phyloP scores from a whole-genome alignment of 2,888 invertebrate species.

The Sminthurinus aureus region DNA sequence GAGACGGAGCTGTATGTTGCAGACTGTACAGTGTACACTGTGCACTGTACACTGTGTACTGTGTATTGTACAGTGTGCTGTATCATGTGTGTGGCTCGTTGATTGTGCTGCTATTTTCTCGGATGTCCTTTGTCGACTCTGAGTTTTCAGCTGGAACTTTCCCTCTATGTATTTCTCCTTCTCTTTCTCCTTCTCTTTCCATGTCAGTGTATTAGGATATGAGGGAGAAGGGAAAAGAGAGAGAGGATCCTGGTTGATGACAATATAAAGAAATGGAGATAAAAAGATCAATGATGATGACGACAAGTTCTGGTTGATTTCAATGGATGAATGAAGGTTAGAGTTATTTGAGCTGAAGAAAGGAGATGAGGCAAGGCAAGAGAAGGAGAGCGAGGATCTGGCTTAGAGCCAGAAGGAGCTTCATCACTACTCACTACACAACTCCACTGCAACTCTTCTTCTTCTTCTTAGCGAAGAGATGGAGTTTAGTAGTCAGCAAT shows the following conservation, averaged over 20 bases:
- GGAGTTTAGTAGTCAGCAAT: neutral
- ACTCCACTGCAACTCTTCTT: no score
- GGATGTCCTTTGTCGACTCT: neutral
- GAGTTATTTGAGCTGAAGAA: slow-evolving; percentile 6
- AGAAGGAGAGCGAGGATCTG: slow-evolving; percentile 23
- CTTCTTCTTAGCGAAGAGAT: no score
- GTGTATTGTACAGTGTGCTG: no score
- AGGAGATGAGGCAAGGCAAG: neutral
- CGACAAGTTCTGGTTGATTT: slow-evolving; percentile 33
- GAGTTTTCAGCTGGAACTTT: neutral
- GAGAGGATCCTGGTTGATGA: slow-evolving; percentile 14
- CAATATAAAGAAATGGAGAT: slow-evolving; percentile 29
- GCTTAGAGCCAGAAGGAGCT: neutral
- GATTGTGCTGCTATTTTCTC: no score
- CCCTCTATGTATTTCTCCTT: neutral
- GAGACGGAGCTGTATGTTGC: no score
- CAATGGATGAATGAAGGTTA: slow-evolving; percentile 23
- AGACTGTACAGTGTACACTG: no score
- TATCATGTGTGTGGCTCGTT: no score
- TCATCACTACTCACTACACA: no score
- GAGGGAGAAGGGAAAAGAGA: neutral
- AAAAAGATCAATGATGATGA: slow-evolving; percentile 42
- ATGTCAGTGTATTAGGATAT: neutral
- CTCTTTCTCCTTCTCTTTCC: neutral
- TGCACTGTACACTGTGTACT: no score